Base-by-base conservation (phyloP, 2,888 invertebrate genomes). In the Atrina japonica region DNA sequence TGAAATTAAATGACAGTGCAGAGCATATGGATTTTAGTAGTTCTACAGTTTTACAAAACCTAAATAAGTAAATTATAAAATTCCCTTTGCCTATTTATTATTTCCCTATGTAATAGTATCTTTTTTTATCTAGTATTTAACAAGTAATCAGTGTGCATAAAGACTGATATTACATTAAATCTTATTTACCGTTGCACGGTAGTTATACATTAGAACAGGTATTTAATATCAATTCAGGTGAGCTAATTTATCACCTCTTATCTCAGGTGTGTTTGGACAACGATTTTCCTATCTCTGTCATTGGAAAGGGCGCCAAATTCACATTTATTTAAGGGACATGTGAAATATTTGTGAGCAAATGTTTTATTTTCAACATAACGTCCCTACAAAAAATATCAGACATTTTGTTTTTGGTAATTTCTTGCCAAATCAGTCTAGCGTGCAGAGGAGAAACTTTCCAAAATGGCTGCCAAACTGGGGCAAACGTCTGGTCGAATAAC, bases 391-490 rank as follows among this genome's bases (percentile, higher is more conserved):
- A 40, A 56, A 16, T 11, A 18, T 21, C 40, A 7, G 11, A 40
- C 21, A 41, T 40, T 56, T 35, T 23, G 27, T 52, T 56, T 35
- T 40, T 56, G 35, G 30, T 40, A 35, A 40, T 21, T 27, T 29
- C 9, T 40, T 40, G 35, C 18, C 35, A 56, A 56, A 40, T 40
- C 56, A 18, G 23, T 18, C 40, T 40, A 41, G 50, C 35, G 61
- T 61, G 50, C 66, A 66, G 55, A 66, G 53, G 64, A 66, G 65
- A 52, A 29, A 66, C 66, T 63, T 78, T 80, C 69, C 81, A 81
- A 82, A 71, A 84, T 83, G 82, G 82, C 82, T 83, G 82, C 79
- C 80, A 30, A 53, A 66, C 41, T 43, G 18, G 55, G 56, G 55
- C 65, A 59, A 23, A 27, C 45, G 27, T 59, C 45, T 43, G 21